Evolutionary conservation across 2,888 invertebrate genomes (phyloP).

Genomic region (Cheilosia soror): DNA sequence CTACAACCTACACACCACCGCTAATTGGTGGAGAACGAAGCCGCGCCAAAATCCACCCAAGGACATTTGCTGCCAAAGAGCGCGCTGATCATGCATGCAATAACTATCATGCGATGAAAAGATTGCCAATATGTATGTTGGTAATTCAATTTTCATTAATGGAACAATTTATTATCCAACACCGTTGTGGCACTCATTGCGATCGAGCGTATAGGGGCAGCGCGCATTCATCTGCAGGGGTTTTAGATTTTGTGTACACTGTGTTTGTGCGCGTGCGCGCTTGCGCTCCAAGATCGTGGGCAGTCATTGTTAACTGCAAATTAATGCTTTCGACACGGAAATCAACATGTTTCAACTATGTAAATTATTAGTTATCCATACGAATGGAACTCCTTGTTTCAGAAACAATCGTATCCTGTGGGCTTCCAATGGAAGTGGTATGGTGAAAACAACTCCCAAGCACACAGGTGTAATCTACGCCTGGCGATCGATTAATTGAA

Average conservation of each 20-base stretch:
- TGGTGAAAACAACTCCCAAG: slow-evolving; percentile 37
- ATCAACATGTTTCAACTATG: slow-evolving; percentile 69
- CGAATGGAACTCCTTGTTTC: slow-evolving; percentile 56
- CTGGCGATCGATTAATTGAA: slow-evolving; percentile 71
- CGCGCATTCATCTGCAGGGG: slow-evolving; percentile 39
- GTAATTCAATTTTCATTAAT: slow-evolving; percentile 74
- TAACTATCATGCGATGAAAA: slow-evolving; percentile 28
- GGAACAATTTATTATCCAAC: slow-evolving; percentile 69
- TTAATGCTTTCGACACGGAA: slow-evolving; percentile 75
- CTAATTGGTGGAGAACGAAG: slow-evolving; percentile 53
- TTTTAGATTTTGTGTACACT: slow-evolving; percentile 23
- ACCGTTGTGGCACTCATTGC: not conserved
- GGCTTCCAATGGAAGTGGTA: slow-evolving; percentile 48
- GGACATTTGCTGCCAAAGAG: slow-evolving; percentile 47
- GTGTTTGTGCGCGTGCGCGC: not conserved
- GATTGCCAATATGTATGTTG: slow-evolving; percentile 46
- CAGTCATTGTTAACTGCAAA: slow-evolving; percentile 73
- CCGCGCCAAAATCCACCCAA: slow-evolving; percentile 56
- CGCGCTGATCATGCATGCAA: slow-evolving; percentile 38
- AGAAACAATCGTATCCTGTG: slow-evolving; percentile 67
- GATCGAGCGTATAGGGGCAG: slow-evolving; percentile 18
- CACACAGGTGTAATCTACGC: slow-evolving; percentile 68
- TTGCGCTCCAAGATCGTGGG: slow-evolving; percentile 49
- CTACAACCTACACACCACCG: slow-evolving; percentile 8
- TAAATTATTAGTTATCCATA: slow-evolving; percentile 67